Conservation (phyloP, 2,888 invertebrate genomes). For the Hirtodrosophila duncani region DNA sequence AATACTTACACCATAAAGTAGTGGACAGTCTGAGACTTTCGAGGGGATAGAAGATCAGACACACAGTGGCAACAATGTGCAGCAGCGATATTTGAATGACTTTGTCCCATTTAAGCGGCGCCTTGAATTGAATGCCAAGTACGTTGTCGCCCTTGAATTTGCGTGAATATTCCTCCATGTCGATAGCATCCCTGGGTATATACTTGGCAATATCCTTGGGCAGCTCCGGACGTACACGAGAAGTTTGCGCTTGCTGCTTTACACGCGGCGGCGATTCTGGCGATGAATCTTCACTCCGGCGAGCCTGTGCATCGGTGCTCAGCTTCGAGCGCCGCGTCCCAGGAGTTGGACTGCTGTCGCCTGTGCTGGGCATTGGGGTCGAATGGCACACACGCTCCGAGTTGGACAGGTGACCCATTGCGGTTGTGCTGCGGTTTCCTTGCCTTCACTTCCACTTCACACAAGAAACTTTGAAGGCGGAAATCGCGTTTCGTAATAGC, state of each 20-base stretch:
- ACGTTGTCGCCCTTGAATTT: slow-evolving; percentile 73
- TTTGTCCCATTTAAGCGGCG: slow-evolving; percentile 84
- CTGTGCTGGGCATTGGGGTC: slow-evolving; percentile 46
- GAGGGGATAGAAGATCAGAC: slow-evolving; percentile 74
- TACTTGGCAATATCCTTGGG: slow-evolving; percentile 37
- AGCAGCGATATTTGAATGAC: slow-evolving; percentile 80
- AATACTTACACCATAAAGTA: slow-evolving; percentile 82
- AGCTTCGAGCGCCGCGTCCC: slow-evolving; percentile 47
- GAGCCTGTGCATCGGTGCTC: slow-evolving; percentile 42
- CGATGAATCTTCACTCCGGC: slow-evolving; percentile 53
- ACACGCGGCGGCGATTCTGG: slow-evolving; percentile 43
- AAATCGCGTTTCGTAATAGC: slow-evolving; percentile 51
- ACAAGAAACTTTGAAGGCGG: slow-evolving; percentile 33
- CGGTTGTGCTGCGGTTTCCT: slow-evolving; percentile 1
- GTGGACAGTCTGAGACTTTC: slow-evolving; percentile 78
- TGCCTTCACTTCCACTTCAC: slow-evolving; percentile 13
- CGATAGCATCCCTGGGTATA: slow-evolving; percentile 63
- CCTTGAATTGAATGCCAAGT: slow-evolving; percentile 79
- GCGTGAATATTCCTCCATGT: slow-evolving; percentile 70
- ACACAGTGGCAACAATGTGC: slow-evolving; percentile 79
- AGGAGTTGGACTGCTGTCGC: slow-evolving; percentile 45
- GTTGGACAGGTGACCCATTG: slow-evolving; percentile 76
- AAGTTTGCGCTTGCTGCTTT: slow-evolving; percentile 24
- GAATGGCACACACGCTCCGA: slow-evolving; percentile 73
- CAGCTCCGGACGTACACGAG: slow-evolving; percentile 11